Evolutionary conservation across 2,888 invertebrate genomes (phyloP), one percentile per base, ranked within the genome.

Genomic region (Acanthopleura granulata): DNA sequence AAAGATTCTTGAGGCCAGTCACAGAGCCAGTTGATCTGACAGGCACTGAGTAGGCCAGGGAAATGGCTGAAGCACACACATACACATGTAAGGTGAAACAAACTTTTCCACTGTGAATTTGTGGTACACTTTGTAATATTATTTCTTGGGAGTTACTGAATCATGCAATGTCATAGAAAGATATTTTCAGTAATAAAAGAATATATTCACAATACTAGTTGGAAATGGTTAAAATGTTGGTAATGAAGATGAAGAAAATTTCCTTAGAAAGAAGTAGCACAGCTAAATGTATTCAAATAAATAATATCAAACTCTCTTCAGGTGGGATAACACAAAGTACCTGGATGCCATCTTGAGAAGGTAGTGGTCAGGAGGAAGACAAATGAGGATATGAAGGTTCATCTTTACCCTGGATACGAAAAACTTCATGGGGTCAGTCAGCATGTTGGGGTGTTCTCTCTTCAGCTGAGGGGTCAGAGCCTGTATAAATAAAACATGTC

Each of bases 1-100:
- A 90, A 80, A 6, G 87, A 81, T 71, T 88, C 88, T 76, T 88
- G 86, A 6, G 88, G 86, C 90, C 90, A 90, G 81, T 90, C 90
- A 84, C 88, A 87, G 84, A 90, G 83, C 87, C 89, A 90, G 80
- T 87, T 87, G 62, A 90, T 84, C 81, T 90, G 89, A 81, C 89
- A 89, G 49, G 89, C 88, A 81, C 84, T 89, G 76, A 91, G 77
- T 62, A 91, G 80, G 18, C 90, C 89, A 6, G 90, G 89, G 80
- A 87, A 91, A 75, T 87, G 81, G 61, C 89, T 89, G 82, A 49
- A 82, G 80, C 25, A 72, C 9, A 74, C 15, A 51, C 4, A 12
- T 22, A 72, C 9, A 74, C 15, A 51, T 3, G 61, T 22, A 3
- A 61, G 25, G 40, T 40, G 4, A 40, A 40, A 40, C 40, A 40